Conservation (phyloP, 2,888 invertebrate species). For the Brenthis daphne region DNA sequence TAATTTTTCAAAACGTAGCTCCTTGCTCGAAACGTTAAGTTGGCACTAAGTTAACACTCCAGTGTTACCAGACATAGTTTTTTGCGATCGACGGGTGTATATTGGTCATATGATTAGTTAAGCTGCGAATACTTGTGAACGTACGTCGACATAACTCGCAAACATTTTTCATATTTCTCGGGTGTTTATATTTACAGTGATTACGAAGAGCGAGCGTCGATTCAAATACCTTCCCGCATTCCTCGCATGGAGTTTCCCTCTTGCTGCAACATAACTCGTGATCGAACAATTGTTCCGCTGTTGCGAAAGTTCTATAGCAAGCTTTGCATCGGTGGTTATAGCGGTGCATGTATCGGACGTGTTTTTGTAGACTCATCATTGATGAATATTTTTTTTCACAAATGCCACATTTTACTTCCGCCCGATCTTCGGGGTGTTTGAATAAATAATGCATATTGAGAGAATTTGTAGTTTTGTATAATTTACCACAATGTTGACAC, state of each 20-base stretch:
- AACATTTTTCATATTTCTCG: constrained; percentile 48
- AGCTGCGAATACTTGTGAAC: constrained; percentile 51
- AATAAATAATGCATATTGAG: constrained; percentile 57
- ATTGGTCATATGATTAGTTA: constrained; percentile 55
- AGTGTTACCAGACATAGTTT: constrained; percentile 51
- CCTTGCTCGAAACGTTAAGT: not conserved
- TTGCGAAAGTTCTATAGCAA: constrained; percentile 59
- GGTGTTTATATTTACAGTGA: constrained; percentile 63
- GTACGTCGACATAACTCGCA: constrained; percentile 57
- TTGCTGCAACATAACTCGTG: constrained; percentile 54
- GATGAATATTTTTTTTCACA: constrained; percentile 66
- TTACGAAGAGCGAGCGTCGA: constrained; percentile 57
- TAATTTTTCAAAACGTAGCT: no score
- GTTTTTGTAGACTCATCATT: constrained; percentile 60
- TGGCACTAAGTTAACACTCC: constrained; percentile 49
- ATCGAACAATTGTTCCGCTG: constrained; percentile 43
- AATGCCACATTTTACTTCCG: constrained; percentile 49
- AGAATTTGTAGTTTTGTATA: constrained; percentile 58
- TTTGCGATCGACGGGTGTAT: constrained; percentile 55
- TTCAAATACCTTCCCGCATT: constrained; percentile 56
- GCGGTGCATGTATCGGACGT: constrained; percentile 62
- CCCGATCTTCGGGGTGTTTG: constrained; percentile 57
- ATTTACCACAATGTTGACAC: constrained; percentile 68
- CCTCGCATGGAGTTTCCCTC: constrained; percentile 50
- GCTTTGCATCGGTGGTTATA: constrained; percentile 55